Base-by-base conservation (phyloP, 2,797 vertebrate genomes). In the Pogoniulus pusillus region DNA sequence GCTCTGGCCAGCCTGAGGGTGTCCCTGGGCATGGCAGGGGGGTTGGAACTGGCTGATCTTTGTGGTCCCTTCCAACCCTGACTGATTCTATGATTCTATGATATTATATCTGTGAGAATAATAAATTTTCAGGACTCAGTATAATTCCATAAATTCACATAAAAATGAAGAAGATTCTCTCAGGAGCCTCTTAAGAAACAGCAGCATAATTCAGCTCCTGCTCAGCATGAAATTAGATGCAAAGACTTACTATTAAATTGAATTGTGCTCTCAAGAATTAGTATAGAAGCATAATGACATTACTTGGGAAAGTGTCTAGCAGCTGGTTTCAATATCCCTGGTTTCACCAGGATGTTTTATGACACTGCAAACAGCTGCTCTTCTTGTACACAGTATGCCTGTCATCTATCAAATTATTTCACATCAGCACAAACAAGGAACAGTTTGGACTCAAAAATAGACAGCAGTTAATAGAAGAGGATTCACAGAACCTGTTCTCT, bases 351-450 rank as follows among this genome's bases (percentile, higher is more conserved):
- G 35, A 71, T 63, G 82, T 93, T 89, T 83, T 76, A 76, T 81
- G 59, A 47, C 60, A 84, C 11, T 86, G 83, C 74, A 70, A 79
- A 75, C 90, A 94, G 87, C 93, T 95, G 90, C 49, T 82, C 14
- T 84, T 90, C 64, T 74, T 78, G 71, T 47, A 91, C 59, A 89
- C 58, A 77, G 30, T 49, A 94, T 66, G 71, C 53, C 68, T 94
- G 71, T 86, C 85, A 88, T 91, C 77, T 79, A 35, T 90, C 81
- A 91, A 94, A 72, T 41, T 0, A 75, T 53, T 87, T 89, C 6
- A 89, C 77, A 93, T 89, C 37, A 81, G 63, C 55, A 66, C 62
- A 81, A 87, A 83, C n/a, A 83, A 85, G 76, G 51, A 94, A 89
- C 14, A 74, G 29, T 87, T 80, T 89, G 39, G 26, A 75, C 84